Conservation (phyloP, 2,113 vertebrate genomes). For the Osmerus eperlanus region DNA sequence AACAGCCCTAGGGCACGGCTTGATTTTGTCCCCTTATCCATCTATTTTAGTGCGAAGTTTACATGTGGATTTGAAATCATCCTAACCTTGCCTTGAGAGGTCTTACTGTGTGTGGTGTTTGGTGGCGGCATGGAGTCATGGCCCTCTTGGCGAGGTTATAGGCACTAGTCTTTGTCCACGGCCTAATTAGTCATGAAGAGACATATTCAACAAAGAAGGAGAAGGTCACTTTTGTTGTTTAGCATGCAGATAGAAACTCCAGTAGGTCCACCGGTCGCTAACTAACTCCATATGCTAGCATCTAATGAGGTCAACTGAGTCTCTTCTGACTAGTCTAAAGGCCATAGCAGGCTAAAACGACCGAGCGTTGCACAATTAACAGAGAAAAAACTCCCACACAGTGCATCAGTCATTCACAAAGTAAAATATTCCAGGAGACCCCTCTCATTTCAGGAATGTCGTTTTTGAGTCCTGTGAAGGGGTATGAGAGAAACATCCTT, state of each 20-base stretch:
- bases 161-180: slow-evolving; percentile 6
- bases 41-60: not conserved
- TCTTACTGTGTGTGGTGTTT: slow-evolving; percentile 1
- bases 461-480: slow-evolving; percentile 59
- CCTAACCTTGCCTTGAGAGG: not conserved
- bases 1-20: not conserved
- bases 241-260: slow-evolving; percentile 45
- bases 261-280: slow-evolving; percentile 39
- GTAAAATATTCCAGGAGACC: slow-evolving; percentile 56
- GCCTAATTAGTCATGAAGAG: slow-evolving; percentile 46
- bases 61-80: not conserved
- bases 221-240: slow-evolving; percentile 56
- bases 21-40: not conserved
- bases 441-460: slow-evolving; percentile 69
- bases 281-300: slow-evolving; percentile 33
- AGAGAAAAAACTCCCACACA: slow-evolving; percentile 59
- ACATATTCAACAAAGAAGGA: slow-evolving; percentile 31
- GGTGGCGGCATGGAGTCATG: slow-evolving; percentile 14
- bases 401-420: slow-evolving; percentile 68
- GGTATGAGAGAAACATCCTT: slow-evolving; percentile 58
- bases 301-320: slow-evolving; percentile 61
- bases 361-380: slow-evolving; percentile 57
- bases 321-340: slow-evolving; percentile 47
- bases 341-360: slow-evolving; percentile 55
- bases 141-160: slow-evolving; percentile 24